These are phyloP conservation scores for Philaethria dido DNA, from an alignment of 2,888 invertebrate genomes.

Conservation along the genomic window DNA sequence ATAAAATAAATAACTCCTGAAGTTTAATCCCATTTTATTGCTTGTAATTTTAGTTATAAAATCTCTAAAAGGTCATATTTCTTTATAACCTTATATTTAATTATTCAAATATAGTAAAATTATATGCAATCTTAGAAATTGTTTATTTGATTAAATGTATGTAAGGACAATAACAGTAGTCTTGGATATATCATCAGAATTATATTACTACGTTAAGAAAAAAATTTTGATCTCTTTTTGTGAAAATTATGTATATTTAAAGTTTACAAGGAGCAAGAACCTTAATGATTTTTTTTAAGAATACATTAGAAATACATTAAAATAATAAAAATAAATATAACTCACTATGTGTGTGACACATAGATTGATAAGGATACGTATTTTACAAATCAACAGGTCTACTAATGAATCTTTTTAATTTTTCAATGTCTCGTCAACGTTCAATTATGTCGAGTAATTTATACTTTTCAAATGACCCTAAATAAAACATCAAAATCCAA, in stretches of 20 bases:
- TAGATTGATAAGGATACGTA: not conserved
- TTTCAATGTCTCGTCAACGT: slow-evolving; percentile 45
- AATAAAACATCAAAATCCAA: slow-evolving; percentile 60
- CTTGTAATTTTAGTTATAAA: slow-evolving; percentile 37
- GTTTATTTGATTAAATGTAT: not conserved
- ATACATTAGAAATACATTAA: too few relatives aligned
- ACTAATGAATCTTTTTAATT: slow-evolving; percentile 34
- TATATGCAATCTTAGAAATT: not conserved
- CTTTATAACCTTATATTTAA: slow-evolving; percentile 18
- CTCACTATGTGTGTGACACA: too few relatives aligned
- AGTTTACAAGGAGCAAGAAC: too few relatives aligned
- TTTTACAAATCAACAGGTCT: not conserved
- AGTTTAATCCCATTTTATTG: slow-evolving; percentile 28
- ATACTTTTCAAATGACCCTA: slow-evolving; percentile 51
- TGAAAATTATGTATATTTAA: too few relatives aligned
- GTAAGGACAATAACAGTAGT: too few relatives aligned
- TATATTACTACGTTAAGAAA: too few relatives aligned
- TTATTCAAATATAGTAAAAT: not conserved
- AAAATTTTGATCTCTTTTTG: too few relatives aligned
- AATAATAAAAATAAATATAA: too few relatives aligned
- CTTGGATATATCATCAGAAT: too few relatives aligned
- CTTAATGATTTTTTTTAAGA: too few relatives aligned
- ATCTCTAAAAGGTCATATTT: slow-evolving; percentile 15
- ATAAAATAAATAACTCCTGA: slow-evolving; percentile 29
- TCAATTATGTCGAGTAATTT: slow-evolving; percentile 48